Conservation (phyloP, 2,888 invertebrate species). For the Ethmia dodecea region DNA sequence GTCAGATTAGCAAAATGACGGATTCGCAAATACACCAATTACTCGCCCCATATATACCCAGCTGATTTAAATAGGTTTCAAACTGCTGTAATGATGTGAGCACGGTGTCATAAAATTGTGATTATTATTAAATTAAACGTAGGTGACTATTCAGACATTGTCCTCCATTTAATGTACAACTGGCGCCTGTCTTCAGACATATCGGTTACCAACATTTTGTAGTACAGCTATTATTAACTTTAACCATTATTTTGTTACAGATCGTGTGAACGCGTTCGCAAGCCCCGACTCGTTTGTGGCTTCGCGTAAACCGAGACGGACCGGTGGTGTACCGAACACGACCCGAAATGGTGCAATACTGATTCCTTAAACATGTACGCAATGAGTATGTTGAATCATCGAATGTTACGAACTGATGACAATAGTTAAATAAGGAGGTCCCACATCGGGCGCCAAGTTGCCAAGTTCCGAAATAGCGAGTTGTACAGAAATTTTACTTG, state of each 20-base stretch:
- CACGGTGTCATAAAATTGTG: too few relatives aligned
- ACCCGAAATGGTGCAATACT: constrained; percentile 38
- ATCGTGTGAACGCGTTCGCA: constrained; percentile 50
- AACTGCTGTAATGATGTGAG: too few relatives aligned
- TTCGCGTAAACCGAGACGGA: constrained; percentile 37
- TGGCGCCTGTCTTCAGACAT: constrained; percentile 10
- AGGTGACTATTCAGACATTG: neutral
- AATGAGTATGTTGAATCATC: constrained; percentile 20
- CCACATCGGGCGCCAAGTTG: constrained; percentile 10
- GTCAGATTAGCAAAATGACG: too few relatives aligned
- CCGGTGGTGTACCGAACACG: constrained; percentile 21
- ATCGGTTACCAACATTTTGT: constrained; percentile 34
- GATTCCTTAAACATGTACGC: constrained; percentile 26
- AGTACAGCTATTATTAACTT: constrained; percentile 44
- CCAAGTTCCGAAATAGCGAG: neutral
- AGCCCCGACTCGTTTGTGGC: constrained; percentile 46
- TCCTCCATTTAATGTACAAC: neutral
- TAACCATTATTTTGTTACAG: constrained; percentile 59
- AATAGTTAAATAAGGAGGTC: constrained; percentile 12
- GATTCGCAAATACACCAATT: too few relatives aligned
- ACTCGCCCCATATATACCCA: too few relatives aligned
- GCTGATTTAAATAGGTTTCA: too few relatives aligned
- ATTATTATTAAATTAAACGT: too few relatives aligned
- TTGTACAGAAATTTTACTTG: neutral
- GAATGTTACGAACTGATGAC: constrained; percentile 24